A percentile compares a stretch with the other conserved stretches of the same genome.
phyloP scores from a whole-genome alignment of 2,797 vertebrate genomes.

The Tokudaia muenninki region DNA sequence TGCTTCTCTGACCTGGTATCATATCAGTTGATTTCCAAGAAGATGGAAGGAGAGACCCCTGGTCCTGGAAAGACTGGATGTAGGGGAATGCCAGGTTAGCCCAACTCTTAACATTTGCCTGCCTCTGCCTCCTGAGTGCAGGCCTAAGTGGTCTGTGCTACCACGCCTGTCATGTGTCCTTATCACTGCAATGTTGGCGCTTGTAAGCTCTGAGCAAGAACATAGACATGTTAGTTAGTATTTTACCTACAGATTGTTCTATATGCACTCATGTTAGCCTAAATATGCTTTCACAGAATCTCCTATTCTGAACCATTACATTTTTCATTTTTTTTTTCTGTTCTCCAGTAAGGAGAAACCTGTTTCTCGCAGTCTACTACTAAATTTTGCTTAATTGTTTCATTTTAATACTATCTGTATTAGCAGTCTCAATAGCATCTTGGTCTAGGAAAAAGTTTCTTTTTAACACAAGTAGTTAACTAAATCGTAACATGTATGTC shows the following conservation, averaged over 20 bases:
- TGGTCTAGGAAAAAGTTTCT: background rate
- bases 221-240: background rate
- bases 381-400: constrained; percentile 32
- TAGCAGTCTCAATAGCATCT: background rate
- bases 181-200: background rate
- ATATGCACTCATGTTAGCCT: constrained; percentile 12
- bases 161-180: background rate
- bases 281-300: constrained; percentile 4
- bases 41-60: too few relatives aligned
- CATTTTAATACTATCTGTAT: constrained; percentile 10
- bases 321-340: background rate
- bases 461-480: background rate
- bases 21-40: too few relatives aligned
- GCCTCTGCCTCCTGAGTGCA: background rate
- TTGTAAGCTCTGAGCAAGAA: constrained; percentile 41
- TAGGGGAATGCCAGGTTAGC: background rate
- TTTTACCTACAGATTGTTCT: background rate
- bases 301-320: background rate
- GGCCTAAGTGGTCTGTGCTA: background rate
- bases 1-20: too few relatives aligned
- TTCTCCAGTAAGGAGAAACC: background rate
- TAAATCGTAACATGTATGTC: background rate
- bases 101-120: background rate
- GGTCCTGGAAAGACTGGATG: too few relatives aligned
- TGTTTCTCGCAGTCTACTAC: background rate